Base-by-base conservation (phyloP, 2,797 vertebrate species). In the Microctenopoma steveboyesi region DNA sequence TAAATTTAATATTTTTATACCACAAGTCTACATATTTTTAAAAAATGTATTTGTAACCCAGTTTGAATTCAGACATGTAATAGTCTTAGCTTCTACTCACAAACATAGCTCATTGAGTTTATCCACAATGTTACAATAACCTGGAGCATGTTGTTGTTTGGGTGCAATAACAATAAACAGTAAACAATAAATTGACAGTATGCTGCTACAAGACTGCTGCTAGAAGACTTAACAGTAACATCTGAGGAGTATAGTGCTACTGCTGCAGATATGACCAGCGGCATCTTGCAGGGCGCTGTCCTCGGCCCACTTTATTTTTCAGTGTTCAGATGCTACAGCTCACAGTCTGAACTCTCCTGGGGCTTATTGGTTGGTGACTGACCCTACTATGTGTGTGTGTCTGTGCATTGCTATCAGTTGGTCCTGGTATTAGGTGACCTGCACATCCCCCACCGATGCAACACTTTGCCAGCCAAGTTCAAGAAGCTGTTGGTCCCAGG, bases 341-440 rank as follows among this genome's bases (percentile, higher is more conserved):
- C 35, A 22, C 53, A 64, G 53, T 18, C 59, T 68, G 47, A 51
- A n/a, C 43, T 59, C 13, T 50, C 43, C 16, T n/a, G 2, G 7
- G 28, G 43, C 27, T 69, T 16, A 16, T 51, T 0, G 3, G 6
- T 39, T 43, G 7, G 5, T 56, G 22, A 57, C 72, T 85, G 50
- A 81, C 51, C 18, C 22, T 2, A 43, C 4, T 48, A 11, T 47
- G 50, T 72, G 50, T 72, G 25, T 69, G 48, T 65, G 54, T 72
- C 4, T 57, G 30, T 81, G 67, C 25, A 30, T 55, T 79, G 64
- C 37, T 42, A 7, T 69, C 90, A 99, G 98, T 95, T 99, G 96
- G 98, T 99, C 94, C 91, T 99, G 93, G 98, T 99, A 69, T 93
- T 99, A 92, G 98, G 98, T 92, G 98, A 99, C 69, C 96, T 99